These are phyloP conservation scores for Pagetopsis macropterus DNA, from an alignment of 2,797 vertebrate species.

Conservation along the genomic window DNA sequence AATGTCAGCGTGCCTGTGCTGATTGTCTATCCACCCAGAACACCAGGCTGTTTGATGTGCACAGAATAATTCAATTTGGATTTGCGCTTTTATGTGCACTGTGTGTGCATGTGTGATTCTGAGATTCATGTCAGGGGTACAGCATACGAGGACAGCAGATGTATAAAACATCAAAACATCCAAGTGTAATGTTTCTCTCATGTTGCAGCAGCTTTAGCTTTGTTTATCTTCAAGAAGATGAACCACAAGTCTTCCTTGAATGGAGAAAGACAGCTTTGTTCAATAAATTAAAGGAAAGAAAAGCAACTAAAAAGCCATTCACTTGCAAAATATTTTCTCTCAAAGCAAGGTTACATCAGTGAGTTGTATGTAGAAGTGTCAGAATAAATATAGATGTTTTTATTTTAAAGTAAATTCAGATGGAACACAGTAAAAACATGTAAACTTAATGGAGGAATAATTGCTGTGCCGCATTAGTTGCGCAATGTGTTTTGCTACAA, in stretches of 20 bases:
- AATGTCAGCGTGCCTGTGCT: constrained; percentile 30
- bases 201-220: constrained; percentile 14
- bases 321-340: not conserved
- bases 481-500: constrained; percentile 1
- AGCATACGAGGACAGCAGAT: constrained; percentile 30
- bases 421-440: too few relatives aligned
- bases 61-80: constrained; percentile 42
- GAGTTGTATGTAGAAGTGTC: too few relatives aligned
- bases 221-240: not conserved
- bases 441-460: too few relatives aligned
- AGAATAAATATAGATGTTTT: too few relatives aligned
- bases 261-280: constrained; percentile 21
- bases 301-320: constrained; percentile 10
- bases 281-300: constrained; percentile 2
- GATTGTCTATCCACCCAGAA: constrained; percentile 40
- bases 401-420: too few relatives aligned
- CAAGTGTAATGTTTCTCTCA: constrained; percentile 12
- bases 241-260: constrained; percentile 9
- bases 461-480: not conserved
- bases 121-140: constrained; percentile 21
- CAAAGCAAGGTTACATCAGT: too few relatives aligned
- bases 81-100: constrained; percentile 30
- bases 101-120: constrained; percentile 13
- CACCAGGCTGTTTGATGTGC: constrained; percentile 26
- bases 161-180: constrained; percentile 53